These are phyloP conservation scores for Yoshiicerus persimilis DNA, from an alignment of 1,140 invertebrate genomes.

Conservation along the genomic window DNA sequence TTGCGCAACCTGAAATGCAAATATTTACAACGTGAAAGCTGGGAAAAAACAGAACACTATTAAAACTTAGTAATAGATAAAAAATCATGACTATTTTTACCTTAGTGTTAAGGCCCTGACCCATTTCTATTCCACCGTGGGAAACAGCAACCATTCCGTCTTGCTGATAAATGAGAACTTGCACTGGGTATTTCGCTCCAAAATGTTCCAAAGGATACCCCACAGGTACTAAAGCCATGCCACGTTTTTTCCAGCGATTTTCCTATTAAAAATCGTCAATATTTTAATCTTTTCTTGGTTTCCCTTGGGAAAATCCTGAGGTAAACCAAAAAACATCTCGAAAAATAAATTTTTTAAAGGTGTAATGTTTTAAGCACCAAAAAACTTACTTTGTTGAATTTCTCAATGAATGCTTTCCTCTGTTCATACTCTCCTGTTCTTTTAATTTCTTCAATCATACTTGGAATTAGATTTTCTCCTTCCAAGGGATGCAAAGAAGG, in stretches of 20 bases:
- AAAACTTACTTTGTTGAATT: conserved; percentile 34
- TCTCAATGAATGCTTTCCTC: conserved; percentile 21
- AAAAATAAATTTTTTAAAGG: too few species aligned
- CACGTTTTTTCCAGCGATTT: conserved; percentile 62
- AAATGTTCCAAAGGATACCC: conserved; percentile 55
- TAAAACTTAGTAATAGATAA: too few species aligned
- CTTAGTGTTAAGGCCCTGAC: conserved; percentile 69
- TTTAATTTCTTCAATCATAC: conserved; percentile 37
- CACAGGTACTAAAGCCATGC: conserved; percentile 58
- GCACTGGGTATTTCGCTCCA: conserved; percentile 51
- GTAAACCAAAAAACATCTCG: too few species aligned
- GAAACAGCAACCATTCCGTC: conserved; percentile 64
- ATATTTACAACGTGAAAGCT: too few species aligned
- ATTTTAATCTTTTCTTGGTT: too few species aligned
- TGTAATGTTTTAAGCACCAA: too few species aligned
- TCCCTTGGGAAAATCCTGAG: too few species aligned
- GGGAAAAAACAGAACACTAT: too few species aligned
- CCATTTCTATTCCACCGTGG: conserved; percentile 65
- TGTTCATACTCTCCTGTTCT: background rate
- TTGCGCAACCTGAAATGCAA: conserved; percentile 69
- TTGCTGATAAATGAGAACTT: conserved; percentile 62
- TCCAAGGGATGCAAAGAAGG: conserved; percentile 61
- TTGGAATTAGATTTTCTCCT: conserved; percentile 50
- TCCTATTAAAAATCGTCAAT: conserved; percentile 39
- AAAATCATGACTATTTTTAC: conserved; percentile 49